A percentile compares a stretch with the other conserved stretches of the same genome.
phyloP scores from a whole-genome alignment of 2,797 vertebrate genomes.

The Spheniscus humboldti region DNA sequence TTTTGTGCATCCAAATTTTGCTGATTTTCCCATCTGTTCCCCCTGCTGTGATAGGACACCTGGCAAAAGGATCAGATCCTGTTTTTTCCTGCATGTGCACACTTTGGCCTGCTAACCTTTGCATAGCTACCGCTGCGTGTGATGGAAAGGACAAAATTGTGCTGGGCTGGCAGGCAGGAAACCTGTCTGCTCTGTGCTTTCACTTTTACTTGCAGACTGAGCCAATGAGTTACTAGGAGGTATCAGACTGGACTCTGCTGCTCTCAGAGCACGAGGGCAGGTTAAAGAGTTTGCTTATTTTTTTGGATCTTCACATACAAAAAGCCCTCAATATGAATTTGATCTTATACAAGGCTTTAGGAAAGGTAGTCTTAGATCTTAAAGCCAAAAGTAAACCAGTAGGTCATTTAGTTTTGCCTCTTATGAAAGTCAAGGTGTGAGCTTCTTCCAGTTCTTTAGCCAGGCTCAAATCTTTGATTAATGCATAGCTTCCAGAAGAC shows the following conservation, averaged over 20 bases:
- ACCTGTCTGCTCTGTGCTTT: neutral
- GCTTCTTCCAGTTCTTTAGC: neutral
- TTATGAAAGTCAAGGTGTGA: neutral
- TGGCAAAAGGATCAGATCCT: neutral
- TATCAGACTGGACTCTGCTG: neutral
- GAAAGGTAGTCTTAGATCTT: neutral
- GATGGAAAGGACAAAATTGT: neutral
- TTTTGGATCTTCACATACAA: neutral
- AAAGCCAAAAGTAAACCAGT: neutral
- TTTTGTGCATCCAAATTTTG: neutral
- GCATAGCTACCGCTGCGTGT: neutral
- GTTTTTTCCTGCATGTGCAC: neutral
- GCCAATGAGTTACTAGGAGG: neutral
- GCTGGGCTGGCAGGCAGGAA: neutral
- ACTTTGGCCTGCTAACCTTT: conserved; percentile 10
- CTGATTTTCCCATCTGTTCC: conserved; percentile 31
- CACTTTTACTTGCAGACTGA: neutral
- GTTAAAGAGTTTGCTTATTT: neutral
- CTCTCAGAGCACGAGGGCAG: neutral
- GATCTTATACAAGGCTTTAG: neutral
- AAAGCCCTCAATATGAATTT: neutral
- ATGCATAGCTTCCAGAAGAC: neutral
- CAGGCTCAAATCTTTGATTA: neutral
- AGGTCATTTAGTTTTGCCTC: neutral
- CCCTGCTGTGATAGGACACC: neutral